phyloP scores from a whole-genome alignment of 2,113 vertebrate species.

The Myotis davidii region DNA sequence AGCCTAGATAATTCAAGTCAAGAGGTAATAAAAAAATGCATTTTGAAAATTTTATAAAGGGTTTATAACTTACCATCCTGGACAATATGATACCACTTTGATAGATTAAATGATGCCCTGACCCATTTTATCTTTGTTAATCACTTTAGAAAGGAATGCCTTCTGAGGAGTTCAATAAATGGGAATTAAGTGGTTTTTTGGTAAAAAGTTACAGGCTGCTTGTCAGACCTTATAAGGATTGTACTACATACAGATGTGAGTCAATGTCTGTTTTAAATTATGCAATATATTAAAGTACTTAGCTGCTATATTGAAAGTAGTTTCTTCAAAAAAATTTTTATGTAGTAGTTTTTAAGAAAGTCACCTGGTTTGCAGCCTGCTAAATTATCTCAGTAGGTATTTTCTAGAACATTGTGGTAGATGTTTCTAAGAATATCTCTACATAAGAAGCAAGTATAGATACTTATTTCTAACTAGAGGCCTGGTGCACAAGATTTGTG shows the following conservation, averaged over 20 bases:
- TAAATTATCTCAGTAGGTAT: background rate
- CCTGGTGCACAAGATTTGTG: too few relatives aligned
- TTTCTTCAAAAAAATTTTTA: background rate
- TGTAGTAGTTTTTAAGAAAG: background rate
- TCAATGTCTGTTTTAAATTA: background rate
- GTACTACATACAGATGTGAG: background rate
- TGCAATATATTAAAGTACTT: background rate
- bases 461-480: background rate
- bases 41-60: background rate
- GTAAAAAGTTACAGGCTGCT: background rate
- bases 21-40: background rate
- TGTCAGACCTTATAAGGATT: background rate
- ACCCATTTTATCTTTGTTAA: background rate
- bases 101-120: background rate
- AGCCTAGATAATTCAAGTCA: background rate
- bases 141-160: background rate
- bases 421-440: background rate
- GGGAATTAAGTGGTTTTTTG: slow-evolving; percentile 8
- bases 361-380: background rate
- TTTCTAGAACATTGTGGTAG: background rate
- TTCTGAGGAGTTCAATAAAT: background rate
- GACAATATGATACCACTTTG: background rate
- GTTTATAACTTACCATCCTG: background rate
- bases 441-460: background rate
- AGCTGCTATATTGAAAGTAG: background rate